These are phyloP conservation scores for Dorcus parallelipipedus DNA, from an alignment of 2,888 invertebrate species.

Conservation along the genomic window DNA sequence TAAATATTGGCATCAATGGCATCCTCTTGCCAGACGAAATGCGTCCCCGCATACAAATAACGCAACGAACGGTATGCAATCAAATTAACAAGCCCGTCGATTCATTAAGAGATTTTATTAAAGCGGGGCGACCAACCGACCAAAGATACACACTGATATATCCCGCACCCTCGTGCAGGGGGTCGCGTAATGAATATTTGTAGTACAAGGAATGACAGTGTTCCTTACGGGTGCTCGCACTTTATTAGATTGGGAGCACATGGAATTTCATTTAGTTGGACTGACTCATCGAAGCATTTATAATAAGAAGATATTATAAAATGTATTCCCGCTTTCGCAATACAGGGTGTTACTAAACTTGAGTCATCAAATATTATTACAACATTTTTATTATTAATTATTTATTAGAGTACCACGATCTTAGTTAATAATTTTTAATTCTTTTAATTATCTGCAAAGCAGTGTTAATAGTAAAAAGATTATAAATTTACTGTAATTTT, in stretches of 20 bases:
- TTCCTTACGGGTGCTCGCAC: constrained; percentile 44
- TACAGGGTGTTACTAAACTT: too few relatives aligned
- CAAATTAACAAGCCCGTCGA: constrained; percentile 43
- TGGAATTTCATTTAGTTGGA: constrained; percentile 32
- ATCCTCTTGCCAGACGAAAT: too few relatives aligned
- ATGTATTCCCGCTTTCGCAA: too few relatives aligned
- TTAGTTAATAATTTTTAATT: too few relatives aligned
- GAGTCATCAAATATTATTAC: too few relatives aligned
- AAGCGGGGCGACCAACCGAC: constrained; percentile 38
- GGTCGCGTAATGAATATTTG: constrained; percentile 45
- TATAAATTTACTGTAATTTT: too few relatives aligned
- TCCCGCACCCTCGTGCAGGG: constrained; percentile 24
- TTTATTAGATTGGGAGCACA: constrained; percentile 39
- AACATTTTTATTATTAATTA: too few relatives aligned
- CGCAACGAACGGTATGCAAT: constrained; percentile 39
- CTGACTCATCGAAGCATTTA: constrained; percentile 26
- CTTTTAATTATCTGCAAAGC: too few relatives aligned
- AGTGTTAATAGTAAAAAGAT: too few relatives aligned
- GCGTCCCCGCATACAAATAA: too few relatives aligned
- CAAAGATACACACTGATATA: constrained; percentile 23
- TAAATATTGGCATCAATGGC: too few relatives aligned
- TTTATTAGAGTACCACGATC: too few relatives aligned
- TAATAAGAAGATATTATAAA: neutral
- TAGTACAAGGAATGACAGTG: constrained; percentile 41
- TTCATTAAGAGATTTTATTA: constrained; percentile 46